These are phyloP conservation scores for Cryptophagus acutangulus DNA, from an alignment of 2,888 invertebrate species.

Conservation along the genomic window DNA sequence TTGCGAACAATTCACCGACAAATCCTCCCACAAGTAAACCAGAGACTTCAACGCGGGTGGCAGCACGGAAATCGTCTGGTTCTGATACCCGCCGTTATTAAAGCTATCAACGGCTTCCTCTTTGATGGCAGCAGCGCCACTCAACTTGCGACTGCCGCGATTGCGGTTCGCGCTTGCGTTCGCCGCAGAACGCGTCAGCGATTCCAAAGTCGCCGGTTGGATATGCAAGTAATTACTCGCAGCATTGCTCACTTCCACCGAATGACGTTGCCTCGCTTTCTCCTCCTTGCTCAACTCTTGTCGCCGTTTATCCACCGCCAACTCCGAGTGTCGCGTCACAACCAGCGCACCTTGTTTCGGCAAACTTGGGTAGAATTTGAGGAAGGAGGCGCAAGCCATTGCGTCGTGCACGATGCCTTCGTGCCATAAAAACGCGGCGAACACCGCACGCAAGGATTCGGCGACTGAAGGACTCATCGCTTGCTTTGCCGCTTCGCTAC, in stretches of 20 bases:
- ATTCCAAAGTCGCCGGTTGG: slow-evolving; percentile 72
- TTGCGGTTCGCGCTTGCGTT: slow-evolving; percentile 72
- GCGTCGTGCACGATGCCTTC: slow-evolving; percentile 96
- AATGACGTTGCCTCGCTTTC: slow-evolving; percentile 73
- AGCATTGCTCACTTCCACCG: slow-evolving; percentile 73
- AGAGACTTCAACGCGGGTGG: slow-evolving; percentile 85
- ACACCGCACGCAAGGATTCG: slow-evolving; percentile 88
- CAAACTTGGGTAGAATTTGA: slow-evolving; percentile 86
- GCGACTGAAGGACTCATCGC: slow-evolving; percentile 90
- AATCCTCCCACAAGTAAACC: slow-evolving; percentile 86
- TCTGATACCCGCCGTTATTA: slow-evolving; percentile 38
- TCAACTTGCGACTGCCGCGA: slow-evolving; percentile 39
- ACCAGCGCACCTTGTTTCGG: slow-evolving; percentile 76
- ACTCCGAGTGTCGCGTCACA: slow-evolving; percentile 56
- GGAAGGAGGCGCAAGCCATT: slow-evolving; percentile 94
- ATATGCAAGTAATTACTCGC: slow-evolving; percentile 73
- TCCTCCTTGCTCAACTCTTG: slow-evolving; percentile 55
- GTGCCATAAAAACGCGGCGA: slow-evolving; percentile 96
- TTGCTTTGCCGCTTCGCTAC: slow-evolving; percentile 63
- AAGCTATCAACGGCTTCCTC: slow-evolving; percentile 51
- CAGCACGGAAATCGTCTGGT: slow-evolving; percentile 65
- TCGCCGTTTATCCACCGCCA: slow-evolving; percentile 46
- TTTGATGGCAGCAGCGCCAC: slow-evolving; percentile 50
- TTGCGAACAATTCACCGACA: slow-evolving; percentile 64
- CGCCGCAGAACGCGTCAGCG: slow-evolving; percentile 70